These are phyloP conservation scores for Meliscaeva auricollis DNA, from an alignment of 2,888 invertebrate genomes.

Conservation along the genomic window DNA sequence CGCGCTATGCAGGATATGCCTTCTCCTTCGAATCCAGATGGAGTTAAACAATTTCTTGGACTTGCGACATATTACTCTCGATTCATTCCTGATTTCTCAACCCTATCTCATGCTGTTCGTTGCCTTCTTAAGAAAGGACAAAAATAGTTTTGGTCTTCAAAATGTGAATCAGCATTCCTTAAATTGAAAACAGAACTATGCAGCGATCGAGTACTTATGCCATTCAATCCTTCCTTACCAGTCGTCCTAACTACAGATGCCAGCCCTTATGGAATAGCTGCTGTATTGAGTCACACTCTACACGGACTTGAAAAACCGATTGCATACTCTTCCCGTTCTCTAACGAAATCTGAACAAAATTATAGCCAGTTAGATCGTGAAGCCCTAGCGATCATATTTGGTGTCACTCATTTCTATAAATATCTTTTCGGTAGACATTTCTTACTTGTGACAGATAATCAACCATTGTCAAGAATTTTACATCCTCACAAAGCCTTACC, in stretches of 20 bases:
- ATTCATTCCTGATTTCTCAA: neutral
- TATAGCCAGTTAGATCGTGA: neutral
- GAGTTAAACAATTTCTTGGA: neutral
- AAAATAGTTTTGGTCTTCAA: conserved; percentile 8
- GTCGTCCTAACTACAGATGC: neutral
- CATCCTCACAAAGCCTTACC: neutral
- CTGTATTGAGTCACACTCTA: neutral
- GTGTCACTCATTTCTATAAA: neutral
- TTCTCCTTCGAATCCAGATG: neutral
- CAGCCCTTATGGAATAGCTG: neutral
- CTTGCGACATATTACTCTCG: neutral
- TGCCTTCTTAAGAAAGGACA: neutral
- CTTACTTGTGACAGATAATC: neutral
- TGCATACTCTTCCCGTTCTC: neutral
- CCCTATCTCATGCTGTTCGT: neutral
- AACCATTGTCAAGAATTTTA: neutral
- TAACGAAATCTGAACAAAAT: neutral
- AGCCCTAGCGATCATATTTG: neutral
- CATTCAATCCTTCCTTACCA: neutral
- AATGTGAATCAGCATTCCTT: neutral
- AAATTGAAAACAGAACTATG: neutral
- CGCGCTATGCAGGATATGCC: neutral
- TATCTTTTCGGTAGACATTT: neutral
- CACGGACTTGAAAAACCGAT: neutral
- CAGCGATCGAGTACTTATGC: neutral